Conservation (phyloP, 1,140 invertebrate genomes). For the Drosophila parabipectinata region DNA sequence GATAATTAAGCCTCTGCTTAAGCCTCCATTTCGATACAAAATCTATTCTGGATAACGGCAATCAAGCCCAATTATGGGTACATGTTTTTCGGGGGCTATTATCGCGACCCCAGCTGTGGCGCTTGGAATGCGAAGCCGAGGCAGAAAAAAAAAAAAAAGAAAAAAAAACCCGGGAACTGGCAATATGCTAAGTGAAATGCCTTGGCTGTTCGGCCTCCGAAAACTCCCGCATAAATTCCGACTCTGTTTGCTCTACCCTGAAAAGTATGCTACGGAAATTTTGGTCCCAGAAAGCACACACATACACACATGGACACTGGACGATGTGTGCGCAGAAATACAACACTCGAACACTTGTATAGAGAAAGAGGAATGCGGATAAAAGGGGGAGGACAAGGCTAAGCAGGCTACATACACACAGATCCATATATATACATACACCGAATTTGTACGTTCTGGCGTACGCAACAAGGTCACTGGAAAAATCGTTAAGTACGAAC, state of each 20-base stretch:
- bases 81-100: constrained; percentile 15
- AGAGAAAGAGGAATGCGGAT: constrained; percentile 31
- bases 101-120: constrained; percentile 18
- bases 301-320: constrained; percentile 25
- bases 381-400: constrained; percentile 59
- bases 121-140: constrained; percentile 7
- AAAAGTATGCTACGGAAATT: constrained; percentile 65
- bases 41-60: not conserved
- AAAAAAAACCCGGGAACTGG: constrained; percentile 37
- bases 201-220: constrained; percentile 12
- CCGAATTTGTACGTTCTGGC: constrained; percentile 54
- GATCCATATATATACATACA: constrained; percentile 25
- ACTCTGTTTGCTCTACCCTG: constrained; percentile 21
- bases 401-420: constrained; percentile 59
- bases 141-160: not conserved
- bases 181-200: constrained; percentile 53
- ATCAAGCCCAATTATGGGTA: constrained; percentile 14
- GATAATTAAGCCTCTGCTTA: not conserved
- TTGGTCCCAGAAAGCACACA: constrained; percentile 26
- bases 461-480: constrained; percentile 84
- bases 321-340: not conserved
- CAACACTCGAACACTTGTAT: not conserved
- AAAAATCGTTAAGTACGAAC: constrained; percentile 82
- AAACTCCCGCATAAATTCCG: constrained; percentile 48
- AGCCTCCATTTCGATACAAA: not conserved